Evolutionary conservation across 2,113 vertebrate genomes (phyloP).

Genomic region (Aegypius monachus): DNA sequence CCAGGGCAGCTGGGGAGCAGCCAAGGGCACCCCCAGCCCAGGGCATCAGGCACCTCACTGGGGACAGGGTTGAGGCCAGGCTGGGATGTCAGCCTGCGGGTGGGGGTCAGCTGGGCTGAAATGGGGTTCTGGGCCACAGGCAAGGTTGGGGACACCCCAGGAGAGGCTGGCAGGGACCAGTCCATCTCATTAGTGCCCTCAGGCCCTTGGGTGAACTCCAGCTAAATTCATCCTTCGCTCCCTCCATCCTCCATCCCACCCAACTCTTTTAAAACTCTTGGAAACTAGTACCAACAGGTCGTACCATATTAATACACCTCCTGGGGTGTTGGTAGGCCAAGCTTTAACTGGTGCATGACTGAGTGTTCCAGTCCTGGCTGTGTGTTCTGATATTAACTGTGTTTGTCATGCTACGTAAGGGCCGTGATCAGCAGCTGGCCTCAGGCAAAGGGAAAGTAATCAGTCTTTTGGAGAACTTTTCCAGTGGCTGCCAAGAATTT

Average conservation of each 20-base stretch:
- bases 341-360: constrained; percentile 24
- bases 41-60: not conserved
- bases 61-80: not conserved
- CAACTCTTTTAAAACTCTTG: not conserved
- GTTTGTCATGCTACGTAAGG: constrained; percentile 44
- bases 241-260: not conserved
- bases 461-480: constrained; percentile 60
- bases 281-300: constrained; percentile 18
- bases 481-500: constrained; percentile 64
- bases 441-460: constrained; percentile 58
- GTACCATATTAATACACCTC: not conserved
- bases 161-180: not conserved
- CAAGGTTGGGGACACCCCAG: not conserved
- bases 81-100: not conserved
- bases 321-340: not conserved
- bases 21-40: not conserved
- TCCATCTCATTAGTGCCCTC: not conserved
- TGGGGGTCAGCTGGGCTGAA: not conserved
- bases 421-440: constrained; percentile 38
- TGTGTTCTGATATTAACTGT: constrained; percentile 23
- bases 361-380: not conserved
- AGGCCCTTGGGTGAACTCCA: not conserved
- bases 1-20: not conserved
- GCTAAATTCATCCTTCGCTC: not conserved
- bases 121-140: not conserved